Base-by-base conservation (phyloP, 2,113 vertebrate genomes). In the Xiphorhynchus elegans region DNA sequence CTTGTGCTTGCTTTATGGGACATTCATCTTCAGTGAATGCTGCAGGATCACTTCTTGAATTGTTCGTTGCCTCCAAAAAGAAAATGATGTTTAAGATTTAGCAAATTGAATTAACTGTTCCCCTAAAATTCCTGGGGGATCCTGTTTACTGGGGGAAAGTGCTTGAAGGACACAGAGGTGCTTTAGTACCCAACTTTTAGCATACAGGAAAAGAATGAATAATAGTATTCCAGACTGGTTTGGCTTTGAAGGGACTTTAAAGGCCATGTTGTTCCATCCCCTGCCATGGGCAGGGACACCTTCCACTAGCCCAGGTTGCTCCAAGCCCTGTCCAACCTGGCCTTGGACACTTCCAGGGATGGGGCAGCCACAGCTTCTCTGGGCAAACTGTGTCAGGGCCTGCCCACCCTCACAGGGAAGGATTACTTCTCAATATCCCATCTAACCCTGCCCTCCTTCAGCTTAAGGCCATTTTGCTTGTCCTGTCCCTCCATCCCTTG, bases 181-280 rank as follows among this genome's bases (percentile, higher is more conserved):
- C 40, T 86, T 79, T 25, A 19, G 19, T 33, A 24, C 40, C 25
- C 50, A 42, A 20, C 8, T 49, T 55, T 4, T 8, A 49, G 31
- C 42, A 4, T 40, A 15, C 5, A 13, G 42, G 58, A 40, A 52
- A 40, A 83, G 86, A 68, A n/a, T 14, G 47, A 84, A 33, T 62
- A 9, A 6, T 16, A 28, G 46, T 55, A 55, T 12, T 13, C 20
- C 18, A 25, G 47, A 35, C 17, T 69, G 29, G 20, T 49, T 83
- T 62, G 40, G 20, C 3, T 26, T 42, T 21, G 16, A 26, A 69
- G 11, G 17, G n/a, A 18, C 47, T 1, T 75, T 14, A n/a, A 53
- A 75, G 7, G 4, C 1, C 24, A 6, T 35, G 28, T 5, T 0
- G 0, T 40, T 0, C 24, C 46, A 21, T 3, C 33, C 63, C 14